A percentile compares a stretch with the other conserved stretches of the same genome.
Conservation (phyloP, 2,113 vertebrate species). For the Erythrolamprus reginae region DNA sequence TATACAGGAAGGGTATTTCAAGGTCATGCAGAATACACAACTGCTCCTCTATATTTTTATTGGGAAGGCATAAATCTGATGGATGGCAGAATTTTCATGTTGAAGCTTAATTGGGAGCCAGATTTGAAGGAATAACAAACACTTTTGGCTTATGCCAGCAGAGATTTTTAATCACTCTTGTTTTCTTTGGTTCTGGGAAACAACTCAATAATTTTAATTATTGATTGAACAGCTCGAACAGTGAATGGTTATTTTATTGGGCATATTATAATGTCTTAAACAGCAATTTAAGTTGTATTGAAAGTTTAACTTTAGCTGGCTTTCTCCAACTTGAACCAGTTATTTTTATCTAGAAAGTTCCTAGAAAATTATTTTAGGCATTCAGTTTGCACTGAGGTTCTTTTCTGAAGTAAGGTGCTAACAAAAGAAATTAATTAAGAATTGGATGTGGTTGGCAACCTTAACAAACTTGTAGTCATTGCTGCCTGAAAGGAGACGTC, state of each 20-base stretch:
- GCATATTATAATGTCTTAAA: not conserved
- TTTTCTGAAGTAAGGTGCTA: not conserved
- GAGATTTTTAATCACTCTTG: conserved; percentile 24
- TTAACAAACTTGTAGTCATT: not conserved
- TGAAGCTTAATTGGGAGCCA: conserved; percentile 32
- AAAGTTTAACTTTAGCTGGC: not conserved
- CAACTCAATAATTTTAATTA: not conserved
- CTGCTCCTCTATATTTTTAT: conserved; percentile 42
- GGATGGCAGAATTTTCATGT: conserved; percentile 34
- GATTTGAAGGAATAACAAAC: conserved; percentile 42
- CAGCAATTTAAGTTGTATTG: not conserved
- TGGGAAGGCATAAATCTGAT: conserved; percentile 47
- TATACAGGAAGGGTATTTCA: conserved; percentile 31
- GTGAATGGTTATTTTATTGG: conserved; percentile 21
- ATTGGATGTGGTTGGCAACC: not conserved
- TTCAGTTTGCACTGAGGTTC: not conserved
- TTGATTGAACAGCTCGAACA: conserved; percentile 20
- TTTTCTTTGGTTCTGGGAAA: conserved; percentile 24
- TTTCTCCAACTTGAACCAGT: not conserved
- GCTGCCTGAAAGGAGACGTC: not conserved
- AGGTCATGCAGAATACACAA: conserved; percentile 44
- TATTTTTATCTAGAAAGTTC: not conserved
- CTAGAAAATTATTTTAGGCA: not conserved
- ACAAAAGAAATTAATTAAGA: conserved; percentile 18
- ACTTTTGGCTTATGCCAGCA: conserved; percentile 20